Percentiles rank a stretch among this genome's conserved stretches.
Evolutionary conservation across 2,888 invertebrate species (phyloP).

Genomic region (Tenodera sinensis): DNA sequence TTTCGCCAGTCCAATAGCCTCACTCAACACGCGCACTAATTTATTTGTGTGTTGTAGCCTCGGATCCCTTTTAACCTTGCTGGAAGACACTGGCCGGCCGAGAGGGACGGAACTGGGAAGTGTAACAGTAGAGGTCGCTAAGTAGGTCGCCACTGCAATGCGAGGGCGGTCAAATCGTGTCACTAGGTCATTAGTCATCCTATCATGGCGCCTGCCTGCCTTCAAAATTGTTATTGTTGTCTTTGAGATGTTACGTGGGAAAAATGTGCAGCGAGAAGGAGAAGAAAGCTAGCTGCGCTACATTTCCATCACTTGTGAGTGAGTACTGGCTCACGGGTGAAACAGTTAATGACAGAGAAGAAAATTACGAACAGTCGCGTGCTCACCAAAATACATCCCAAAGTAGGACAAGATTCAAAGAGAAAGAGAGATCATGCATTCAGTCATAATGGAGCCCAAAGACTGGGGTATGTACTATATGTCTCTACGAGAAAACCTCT

Average conservation of each 20-base stretch:
- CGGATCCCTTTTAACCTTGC: not conserved
- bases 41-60: not conserved
- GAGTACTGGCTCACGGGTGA: not conserved
- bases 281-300: not conserved
- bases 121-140: not conserved
- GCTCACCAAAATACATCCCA: not conserved
- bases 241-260: not conserved
- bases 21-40: not conserved
- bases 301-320: not conserved
- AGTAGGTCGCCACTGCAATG: not conserved
- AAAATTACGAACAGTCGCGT: not conserved
- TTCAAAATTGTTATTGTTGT: not conserved
- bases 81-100: not conserved
- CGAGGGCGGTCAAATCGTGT: not conserved
- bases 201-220: not conserved
- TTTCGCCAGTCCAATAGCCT: no score
- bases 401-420: not conserved
- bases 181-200: conserved; percentile 10
- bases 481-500: no score
- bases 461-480: no score
- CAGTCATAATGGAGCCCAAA: no score
- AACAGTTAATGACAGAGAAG: not conserved
- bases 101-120: not conserved
- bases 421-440: no score
- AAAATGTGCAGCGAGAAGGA: not conserved